A percentile compares a stretch with the other conserved stretches of the same genome.
phyloP scores from a whole-genome alignment of 2,797 vertebrate genomes.

The Pterois miles region DNA sequence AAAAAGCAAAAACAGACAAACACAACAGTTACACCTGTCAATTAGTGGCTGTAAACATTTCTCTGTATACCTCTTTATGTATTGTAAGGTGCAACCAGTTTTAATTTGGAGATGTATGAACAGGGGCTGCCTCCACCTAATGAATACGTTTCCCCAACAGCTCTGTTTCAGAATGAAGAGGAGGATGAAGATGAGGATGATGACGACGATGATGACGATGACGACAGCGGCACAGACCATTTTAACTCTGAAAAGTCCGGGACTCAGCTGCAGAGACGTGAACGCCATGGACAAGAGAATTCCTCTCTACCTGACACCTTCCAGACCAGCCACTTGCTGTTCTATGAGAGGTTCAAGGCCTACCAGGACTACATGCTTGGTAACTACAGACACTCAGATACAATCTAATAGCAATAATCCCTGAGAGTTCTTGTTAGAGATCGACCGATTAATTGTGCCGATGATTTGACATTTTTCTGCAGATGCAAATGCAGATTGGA shows the following conservation, averaged over 20 bases:
- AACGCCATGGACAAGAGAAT: slow-evolving; percentile 61
- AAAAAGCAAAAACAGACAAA: no score
- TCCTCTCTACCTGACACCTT: slow-evolving; percentile 87
- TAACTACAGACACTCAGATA: slow-evolving; percentile 50
- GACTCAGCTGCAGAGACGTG: slow-evolving; percentile 79
- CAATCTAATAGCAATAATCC: not conserved
- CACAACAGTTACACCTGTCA: not conserved
- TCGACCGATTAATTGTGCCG: no score
- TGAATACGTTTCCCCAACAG: slow-evolving; percentile 29
- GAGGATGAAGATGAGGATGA: slow-evolving; percentile 57
- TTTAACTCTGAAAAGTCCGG: slow-evolving; percentile 71
- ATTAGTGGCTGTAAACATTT: not conserved
- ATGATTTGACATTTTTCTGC: no score
- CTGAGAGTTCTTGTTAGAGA: accelerated
- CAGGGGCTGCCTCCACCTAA: not conserved
- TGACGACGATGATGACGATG: slow-evolving; percentile 63
- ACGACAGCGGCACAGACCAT: slow-evolving; percentile 84
- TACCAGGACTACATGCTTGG: slow-evolving; percentile 97
- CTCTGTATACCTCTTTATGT: not conserved
- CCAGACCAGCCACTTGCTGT: slow-evolving; percentile 88
- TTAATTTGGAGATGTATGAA: not conserved
- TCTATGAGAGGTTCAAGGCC: slow-evolving; percentile 93
- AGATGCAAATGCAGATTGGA: no score
- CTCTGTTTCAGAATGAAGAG: slow-evolving; percentile 68
- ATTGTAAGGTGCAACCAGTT: not conserved